phyloP scores from a whole-genome alignment of 2,888 invertebrate species.

The Cephus nigrinus region DNA sequence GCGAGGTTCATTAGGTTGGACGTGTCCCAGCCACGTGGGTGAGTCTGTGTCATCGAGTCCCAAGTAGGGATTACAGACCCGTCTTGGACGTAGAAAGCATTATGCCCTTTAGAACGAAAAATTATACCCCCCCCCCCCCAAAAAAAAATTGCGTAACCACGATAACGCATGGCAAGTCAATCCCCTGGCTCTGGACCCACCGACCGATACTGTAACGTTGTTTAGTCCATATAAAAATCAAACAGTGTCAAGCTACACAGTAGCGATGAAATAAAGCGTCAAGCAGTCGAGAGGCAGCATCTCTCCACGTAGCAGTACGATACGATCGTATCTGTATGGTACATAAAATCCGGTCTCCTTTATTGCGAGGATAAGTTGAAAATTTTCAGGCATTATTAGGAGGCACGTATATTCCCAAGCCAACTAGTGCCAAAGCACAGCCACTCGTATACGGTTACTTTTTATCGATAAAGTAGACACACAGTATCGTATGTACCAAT shows the following conservation, averaged over 20 bases:
- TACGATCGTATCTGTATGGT: background rate
- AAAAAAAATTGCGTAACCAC: background rate
- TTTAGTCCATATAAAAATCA: background rate
- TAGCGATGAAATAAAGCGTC: background rate
- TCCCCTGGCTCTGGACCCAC: background rate
- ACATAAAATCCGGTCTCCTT: background rate
- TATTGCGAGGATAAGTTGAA: background rate
- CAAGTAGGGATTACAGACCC: slow-evolving; percentile 15
- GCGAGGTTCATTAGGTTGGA: slow-evolving; percentile 51
- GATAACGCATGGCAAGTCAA: background rate
- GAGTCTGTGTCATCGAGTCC: slow-evolving; percentile 41
- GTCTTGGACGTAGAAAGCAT: background rate
- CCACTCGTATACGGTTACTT: background rate
- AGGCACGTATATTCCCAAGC: background rate
- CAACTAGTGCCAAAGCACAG: background rate
- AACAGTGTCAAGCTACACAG: background rate
- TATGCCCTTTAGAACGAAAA: background rate
- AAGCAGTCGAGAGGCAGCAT: background rate
- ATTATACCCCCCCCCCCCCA: background rate
- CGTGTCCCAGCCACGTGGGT: slow-evolving; percentile 43
- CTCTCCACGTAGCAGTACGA: background rate
- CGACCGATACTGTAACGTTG: background rate
- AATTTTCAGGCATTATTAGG: background rate
- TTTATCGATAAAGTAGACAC: too few species aligned
- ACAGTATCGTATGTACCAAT: too few species aligned